phyloP scores from a whole-genome alignment of 2,797 vertebrate species.

The Coreius guichenoti region DNA sequence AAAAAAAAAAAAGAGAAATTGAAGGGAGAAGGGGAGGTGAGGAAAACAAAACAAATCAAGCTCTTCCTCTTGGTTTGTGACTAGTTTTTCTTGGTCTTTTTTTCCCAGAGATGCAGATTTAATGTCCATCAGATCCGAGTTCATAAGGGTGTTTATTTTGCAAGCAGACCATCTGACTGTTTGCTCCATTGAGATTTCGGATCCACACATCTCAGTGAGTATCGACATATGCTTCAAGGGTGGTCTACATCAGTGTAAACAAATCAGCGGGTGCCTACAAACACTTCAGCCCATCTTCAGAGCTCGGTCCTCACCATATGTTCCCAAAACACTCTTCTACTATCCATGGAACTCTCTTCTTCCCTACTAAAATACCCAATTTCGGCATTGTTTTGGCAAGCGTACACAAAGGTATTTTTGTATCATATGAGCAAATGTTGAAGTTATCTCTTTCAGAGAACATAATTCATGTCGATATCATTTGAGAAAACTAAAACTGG shows the following conservation, averaged over 20 bases:
- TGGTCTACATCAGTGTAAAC: constrained; percentile 57
- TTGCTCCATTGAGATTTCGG: constrained; percentile 41
- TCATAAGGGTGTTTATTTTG: constrained; percentile 49
- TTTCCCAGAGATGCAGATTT: not conserved
- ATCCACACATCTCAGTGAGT: constrained; percentile 44
- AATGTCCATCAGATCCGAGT: constrained; percentile 14
- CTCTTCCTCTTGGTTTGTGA: not conserved
- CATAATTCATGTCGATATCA: not conserved
- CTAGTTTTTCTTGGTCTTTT: not conserved
- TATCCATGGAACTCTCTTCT: not conserved
- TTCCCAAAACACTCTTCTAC: constrained; percentile 6
- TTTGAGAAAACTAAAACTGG: constrained; percentile 9
- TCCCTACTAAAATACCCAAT: not conserved
- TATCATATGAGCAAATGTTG: not conserved
- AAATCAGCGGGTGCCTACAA: constrained; percentile 47
- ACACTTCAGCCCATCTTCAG: constrained; percentile 34
- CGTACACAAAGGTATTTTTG: not conserved
- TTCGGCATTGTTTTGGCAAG: not conserved
- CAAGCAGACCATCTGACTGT: constrained; percentile 37
- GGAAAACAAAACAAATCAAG: constrained; percentile 8
- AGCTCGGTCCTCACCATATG: constrained; percentile 17
- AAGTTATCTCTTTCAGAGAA: not conserved
- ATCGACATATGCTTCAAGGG: constrained; percentile 45
- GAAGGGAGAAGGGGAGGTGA: not conserved
- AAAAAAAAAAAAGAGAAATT: constrained; percentile 5